phyloP scores from a whole-genome alignment of 2,797 vertebrate species.

The Acanthiza pusilla region DNA sequence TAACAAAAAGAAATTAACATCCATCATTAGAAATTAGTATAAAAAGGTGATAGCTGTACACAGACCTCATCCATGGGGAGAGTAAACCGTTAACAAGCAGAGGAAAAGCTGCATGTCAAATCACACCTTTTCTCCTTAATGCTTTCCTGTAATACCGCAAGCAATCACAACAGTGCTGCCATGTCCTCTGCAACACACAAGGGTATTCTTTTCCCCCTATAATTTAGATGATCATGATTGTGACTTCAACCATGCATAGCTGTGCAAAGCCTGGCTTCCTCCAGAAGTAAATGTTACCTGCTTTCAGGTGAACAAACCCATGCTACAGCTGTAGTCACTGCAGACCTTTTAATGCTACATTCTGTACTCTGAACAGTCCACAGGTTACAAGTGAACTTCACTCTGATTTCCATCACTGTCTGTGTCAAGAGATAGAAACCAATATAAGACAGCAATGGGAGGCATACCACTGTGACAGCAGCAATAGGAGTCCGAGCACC shows the following conservation, averaged over 20 bases:
- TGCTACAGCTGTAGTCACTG: not conserved
- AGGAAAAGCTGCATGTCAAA: not conserved
- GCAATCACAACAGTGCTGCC: not conserved
- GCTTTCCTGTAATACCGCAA: not conserved
- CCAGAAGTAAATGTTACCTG: not conserved
- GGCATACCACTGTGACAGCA: accelerated
- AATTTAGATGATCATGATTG: not conserved
- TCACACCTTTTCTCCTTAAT: not conserved
- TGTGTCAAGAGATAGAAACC: not conserved
- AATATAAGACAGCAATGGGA: not conserved
- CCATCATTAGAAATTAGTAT: not conserved
- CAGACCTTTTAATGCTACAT: not conserved
- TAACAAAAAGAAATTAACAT: not conserved
- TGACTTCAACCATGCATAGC: not conserved
- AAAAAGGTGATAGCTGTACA: not conserved
- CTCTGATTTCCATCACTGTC: not conserved
- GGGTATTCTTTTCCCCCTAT: not conserved
- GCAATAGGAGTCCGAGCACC: not conserved
- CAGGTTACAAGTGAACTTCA: not conserved
- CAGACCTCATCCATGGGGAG: not conserved
- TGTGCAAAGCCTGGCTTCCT: not conserved
- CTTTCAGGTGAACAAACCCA: not conserved
- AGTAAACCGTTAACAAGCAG: not conserved
- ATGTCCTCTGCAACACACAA: not conserved
- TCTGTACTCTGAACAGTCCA: not conserved